Base-by-base conservation (phyloP, 2,888 invertebrate species). In the Meghimatium bilineatum region DNA sequence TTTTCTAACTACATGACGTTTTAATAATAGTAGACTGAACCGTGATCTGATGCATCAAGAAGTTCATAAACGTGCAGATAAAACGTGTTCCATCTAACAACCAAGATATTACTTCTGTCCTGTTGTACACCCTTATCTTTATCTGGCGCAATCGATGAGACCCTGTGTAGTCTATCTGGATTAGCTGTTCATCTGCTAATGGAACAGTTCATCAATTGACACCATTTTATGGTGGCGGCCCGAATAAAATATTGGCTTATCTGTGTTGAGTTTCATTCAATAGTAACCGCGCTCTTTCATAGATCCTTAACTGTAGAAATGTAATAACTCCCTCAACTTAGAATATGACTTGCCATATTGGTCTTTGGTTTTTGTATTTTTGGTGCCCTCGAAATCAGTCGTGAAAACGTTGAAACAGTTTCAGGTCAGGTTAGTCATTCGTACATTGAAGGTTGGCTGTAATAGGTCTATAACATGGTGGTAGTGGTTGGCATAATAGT, bases 151-250 rank as follows among this genome's bases (percentile, higher is more conserved):
- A 76, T 78, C 77, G 38, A 78, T 78, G 56, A 38, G 38, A 38
- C 5, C 38, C n/a, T 34, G 26, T 36, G 29, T 36, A 78, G 66
- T 63, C 77, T 78, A 66, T 38, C 77, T 29, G 75, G 26, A n/a
- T 34, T 56, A 49, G n/a, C 26, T 26, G 63, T 66, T 78, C 77
- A 78, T 78, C 77, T 32, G 77, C 77, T 78, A 78, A 78, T 78
- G 77, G 77, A 78, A 66, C 77, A 14, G 20, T 78, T 78, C 34
- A 78, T 66, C 77, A 78, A 63, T 78, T 78, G 56, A 78, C 66
- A 78, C 77, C 77, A 63, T 66, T 63, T 63, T 63, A 60, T n/a
- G 26, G 32, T 36, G 3, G 76, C 34, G 32, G 26, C 12, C 60
- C 76, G 32, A 26, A 8, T 20, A 20, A 56, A 56, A 60, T 76